Evolutionary conservation across 2,888 invertebrate genomes (phyloP), one percentile per base, ranked within the genome.

Genomic region (Nemotelus nigrinus): DNA sequence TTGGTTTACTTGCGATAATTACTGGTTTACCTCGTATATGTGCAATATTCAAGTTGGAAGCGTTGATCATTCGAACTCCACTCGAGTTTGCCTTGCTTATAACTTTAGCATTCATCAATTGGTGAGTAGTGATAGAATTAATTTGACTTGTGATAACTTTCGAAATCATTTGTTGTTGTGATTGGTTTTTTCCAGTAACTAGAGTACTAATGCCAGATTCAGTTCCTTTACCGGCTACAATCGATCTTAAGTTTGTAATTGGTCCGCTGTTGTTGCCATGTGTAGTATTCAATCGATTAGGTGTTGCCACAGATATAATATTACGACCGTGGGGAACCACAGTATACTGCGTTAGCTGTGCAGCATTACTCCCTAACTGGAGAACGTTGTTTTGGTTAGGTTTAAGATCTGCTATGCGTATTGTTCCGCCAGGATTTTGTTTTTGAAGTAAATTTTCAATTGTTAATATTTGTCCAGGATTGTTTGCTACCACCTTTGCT

Each of bases 401-500:
- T 84, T 89, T 88, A 2, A 87, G 83, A 2, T 87, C 86, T 8
- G 88, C 86, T 3, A 89, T 88, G 45, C 89, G 84, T 48, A 89
- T 82, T 10, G 89, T 88, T 64, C 79, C 71, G 60, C 80, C 70
- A 2, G 78, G 43, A 25, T 82, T 81, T 80, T 80, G 84, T 72
- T 86, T 85, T 76, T 86, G 85, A 39, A 85, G 79, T 47, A 87
- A 79, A 79, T 83, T 84, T 78, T 87, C 87, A 3, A 87, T 77
- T 0, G 87, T 85, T 43, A 87, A 85, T 50, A 87, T 85, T 74
- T 87, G 86, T 0, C 85, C 85, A 2, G 84, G 90, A 64, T 93
- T 90, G 84, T 92, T 93, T 4, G 93, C 93, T 44, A 94, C 87
- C 39, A 94, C 90, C 85, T 93, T 93, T 0, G 93, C 93, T 57